phyloP scores from a whole-genome alignment of 2,797 vertebrate species.

The Parauchenoglanis ngamensis region DNA sequence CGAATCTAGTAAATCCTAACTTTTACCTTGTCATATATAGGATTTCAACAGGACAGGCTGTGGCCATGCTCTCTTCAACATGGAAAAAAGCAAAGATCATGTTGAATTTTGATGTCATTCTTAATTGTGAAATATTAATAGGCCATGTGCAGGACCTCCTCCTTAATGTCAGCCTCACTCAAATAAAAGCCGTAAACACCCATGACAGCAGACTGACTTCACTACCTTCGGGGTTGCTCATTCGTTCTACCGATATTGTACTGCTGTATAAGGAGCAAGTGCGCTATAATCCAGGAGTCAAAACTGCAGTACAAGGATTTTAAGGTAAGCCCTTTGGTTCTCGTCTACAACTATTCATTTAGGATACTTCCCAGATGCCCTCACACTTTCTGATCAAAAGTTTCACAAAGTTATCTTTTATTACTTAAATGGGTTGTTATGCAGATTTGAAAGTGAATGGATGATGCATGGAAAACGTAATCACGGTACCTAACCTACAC shows the following conservation, averaged over 20 bases:
- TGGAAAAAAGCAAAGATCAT: not conserved
- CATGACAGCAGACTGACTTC: constrained; percentile 50
- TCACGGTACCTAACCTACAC: not conserved
- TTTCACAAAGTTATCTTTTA: not conserved
- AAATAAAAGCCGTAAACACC: constrained; percentile 69
- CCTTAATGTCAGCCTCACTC: constrained; percentile 45
- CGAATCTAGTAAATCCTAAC: not conserved
- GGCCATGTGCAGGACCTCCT: constrained; percentile 56
- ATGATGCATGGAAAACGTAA: not conserved
- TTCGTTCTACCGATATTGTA: constrained; percentile 62
- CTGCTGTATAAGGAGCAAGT: constrained; percentile 67
- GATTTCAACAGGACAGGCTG: not conserved
- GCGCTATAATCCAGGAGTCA: constrained; percentile 57
- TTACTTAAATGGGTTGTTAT: not conserved
- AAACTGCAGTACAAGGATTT: constrained; percentile 38
- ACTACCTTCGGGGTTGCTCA: constrained; percentile 59
- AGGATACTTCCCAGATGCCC: not conserved
- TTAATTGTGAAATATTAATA: constrained; percentile 43
- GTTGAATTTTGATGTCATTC: constrained; percentile 30
- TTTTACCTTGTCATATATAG: not conserved
- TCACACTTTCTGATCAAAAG: not conserved
- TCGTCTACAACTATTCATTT: not conserved
- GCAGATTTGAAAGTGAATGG: not conserved
- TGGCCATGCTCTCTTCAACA: not conserved
- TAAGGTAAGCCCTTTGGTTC: constrained; percentile 40